Percentiles rank a stretch among this genome's conserved stretches.
Evolutionary conservation across 2,888 invertebrate species (phyloP).

Genomic region (Hemistola chrysoprasaria): DNA sequence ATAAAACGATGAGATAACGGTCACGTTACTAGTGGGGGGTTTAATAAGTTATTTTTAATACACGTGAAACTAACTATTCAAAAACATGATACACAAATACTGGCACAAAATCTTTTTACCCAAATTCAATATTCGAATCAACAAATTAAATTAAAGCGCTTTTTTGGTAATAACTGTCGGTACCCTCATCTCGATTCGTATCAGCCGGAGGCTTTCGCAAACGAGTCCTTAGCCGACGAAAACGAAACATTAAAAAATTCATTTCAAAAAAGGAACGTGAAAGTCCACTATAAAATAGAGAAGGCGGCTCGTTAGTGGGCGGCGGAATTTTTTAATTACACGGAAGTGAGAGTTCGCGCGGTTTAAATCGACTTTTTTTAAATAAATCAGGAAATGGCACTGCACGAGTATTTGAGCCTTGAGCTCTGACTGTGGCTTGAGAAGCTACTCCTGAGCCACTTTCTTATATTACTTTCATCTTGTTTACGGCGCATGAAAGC

Average conservation of each 20-base stretch:
- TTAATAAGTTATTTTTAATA: no score
- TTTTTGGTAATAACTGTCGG: background rate
- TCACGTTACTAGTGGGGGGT: no score
- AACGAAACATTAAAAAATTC: constrained; percentile 33
- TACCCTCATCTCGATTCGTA: constrained; percentile 25
- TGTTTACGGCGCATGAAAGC: constrained; percentile 9
- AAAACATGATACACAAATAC: constrained; percentile 1
- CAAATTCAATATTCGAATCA: constrained; percentile 2
- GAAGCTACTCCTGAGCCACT: constrained; percentile 23
- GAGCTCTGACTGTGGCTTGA: constrained; percentile 11
- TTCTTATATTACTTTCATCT: constrained; percentile 25
- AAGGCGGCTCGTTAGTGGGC: constrained; percentile 58
- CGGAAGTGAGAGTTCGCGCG: constrained; percentile 47
- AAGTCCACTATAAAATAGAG: constrained; percentile 45
- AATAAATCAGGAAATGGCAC: constrained; percentile 28
- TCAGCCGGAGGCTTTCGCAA: constrained; percentile 24
- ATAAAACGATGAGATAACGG: no score
- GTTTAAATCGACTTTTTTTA: constrained; percentile 31
- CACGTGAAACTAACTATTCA: background rate
- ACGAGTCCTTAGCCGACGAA: constrained; percentile 29
- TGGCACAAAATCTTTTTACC: background rate
- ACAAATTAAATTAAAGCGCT: constrained; percentile 13
- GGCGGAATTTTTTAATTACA: constrained; percentile 59
- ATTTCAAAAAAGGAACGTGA: constrained; percentile 33
- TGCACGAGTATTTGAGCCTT: constrained; percentile 6